Conservation (phyloP, 1,140 invertebrate genomes). For the Rhagoletis zephyria region DNA sequence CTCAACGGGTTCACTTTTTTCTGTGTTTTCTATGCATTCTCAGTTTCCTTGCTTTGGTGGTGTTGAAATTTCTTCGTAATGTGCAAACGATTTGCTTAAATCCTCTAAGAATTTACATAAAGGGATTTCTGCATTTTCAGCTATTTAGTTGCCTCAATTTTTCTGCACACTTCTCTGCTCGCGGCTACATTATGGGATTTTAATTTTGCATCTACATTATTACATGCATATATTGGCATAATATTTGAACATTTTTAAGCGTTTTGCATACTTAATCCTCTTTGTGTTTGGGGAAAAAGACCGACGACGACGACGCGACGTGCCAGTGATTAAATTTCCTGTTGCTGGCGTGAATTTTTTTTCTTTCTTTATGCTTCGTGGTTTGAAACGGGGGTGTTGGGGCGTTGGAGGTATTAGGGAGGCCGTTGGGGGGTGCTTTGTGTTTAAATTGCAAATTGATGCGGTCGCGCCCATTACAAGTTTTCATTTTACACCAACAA, state of each 20-base stretch:
- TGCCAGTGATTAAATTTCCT: slow-evolving; percentile 38
- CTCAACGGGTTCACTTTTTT: not conserved
- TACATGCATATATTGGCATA: not conserved
- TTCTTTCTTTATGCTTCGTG: not conserved
- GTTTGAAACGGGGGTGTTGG: not conserved
- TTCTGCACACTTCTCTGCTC: not conserved
- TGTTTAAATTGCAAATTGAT: slow-evolving; percentile 25
- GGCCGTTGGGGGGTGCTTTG: not conserved
- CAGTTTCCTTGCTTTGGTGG: not conserved
- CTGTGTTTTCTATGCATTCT: not conserved
- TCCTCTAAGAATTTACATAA: slow-evolving; percentile 48
- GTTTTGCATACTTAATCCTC: slow-evolving; percentile 45
- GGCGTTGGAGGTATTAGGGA: not conserved
- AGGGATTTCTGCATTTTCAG: slow-evolving; percentile 34
- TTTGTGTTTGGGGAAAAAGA: slow-evolving; percentile 27
- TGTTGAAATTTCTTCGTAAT: slow-evolving; percentile 10
- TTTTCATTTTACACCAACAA: slow-evolving; percentile 28
- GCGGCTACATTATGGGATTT: not conserved
- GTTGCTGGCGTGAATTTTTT: slow-evolving; percentile 5
- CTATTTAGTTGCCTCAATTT: slow-evolving; percentile 18
- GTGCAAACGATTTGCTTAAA: slow-evolving; percentile 48
- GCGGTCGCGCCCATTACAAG: not conserved
- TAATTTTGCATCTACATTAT: slow-evolving; percentile 5
- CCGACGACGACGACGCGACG: not conserved
- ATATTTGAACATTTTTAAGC: slow-evolving; percentile 41